Conservation (phyloP, 2,888 invertebrate genomes). For the Agrochola lota region DNA sequence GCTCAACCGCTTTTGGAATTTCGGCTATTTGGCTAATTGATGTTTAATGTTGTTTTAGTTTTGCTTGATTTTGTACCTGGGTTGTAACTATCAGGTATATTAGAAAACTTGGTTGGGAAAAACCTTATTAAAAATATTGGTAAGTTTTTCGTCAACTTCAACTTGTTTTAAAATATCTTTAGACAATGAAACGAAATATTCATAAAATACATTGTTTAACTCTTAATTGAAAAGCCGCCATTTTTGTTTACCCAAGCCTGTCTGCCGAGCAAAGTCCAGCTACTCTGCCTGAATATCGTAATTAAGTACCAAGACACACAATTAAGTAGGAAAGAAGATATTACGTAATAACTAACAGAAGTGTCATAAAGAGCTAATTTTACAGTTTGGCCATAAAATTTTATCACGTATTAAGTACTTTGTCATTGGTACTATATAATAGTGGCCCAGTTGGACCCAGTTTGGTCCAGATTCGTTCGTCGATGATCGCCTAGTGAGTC, state of each 20-base stretch:
- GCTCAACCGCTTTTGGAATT: not conserved
- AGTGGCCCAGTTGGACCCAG: not conserved
- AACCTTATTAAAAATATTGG: not conserved
- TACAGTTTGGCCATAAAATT: not conserved
- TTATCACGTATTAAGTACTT: not conserved
- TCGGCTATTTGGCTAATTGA: conserved; percentile 35
- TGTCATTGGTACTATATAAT: not conserved
- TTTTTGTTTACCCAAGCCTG: conserved; percentile 17
- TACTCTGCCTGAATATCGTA: conserved; percentile 13
- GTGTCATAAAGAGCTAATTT: not conserved
- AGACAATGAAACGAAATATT: not conserved
- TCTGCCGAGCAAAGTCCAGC: conserved; percentile 16
- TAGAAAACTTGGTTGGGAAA: not conserved
- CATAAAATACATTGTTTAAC: conserved; percentile 9
- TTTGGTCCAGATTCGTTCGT: not conserved
- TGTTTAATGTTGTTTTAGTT: conserved; percentile 2
- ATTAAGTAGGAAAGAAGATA: not conserved
- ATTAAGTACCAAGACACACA: conserved; percentile 34
- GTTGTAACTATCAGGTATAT: not conserved
- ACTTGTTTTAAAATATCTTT: not conserved
- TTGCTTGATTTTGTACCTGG: not conserved
- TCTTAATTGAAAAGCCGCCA: conserved; percentile 27
- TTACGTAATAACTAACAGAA: not conserved
- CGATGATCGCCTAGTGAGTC: not conserved
- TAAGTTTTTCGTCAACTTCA: not conserved